phyloP scores from a whole-genome alignment of 2,888 invertebrate genomes.

The Nomada ferruginata region DNA sequence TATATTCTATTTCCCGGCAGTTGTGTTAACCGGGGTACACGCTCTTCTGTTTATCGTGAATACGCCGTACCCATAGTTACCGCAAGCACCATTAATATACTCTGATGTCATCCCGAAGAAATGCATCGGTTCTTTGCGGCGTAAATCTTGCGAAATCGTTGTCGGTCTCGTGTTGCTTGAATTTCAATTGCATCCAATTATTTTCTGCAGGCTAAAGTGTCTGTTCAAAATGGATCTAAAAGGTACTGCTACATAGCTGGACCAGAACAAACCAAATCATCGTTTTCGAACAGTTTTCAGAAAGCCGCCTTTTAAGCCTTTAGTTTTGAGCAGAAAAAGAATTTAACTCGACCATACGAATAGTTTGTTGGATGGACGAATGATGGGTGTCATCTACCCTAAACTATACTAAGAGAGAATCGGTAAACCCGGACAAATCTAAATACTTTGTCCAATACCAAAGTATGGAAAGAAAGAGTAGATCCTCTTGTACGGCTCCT shows the following conservation, averaged over 20 bases:
- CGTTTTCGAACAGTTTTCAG: conserved; percentile 15
- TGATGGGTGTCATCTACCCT: not conserved
- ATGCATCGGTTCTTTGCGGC: conserved; percentile 59
- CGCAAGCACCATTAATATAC: conserved; percentile 66
- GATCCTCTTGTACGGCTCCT: conserved; percentile 28
- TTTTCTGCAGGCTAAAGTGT: not conserved
- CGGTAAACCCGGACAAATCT: conserved; percentile 38
- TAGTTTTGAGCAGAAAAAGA: not conserved
- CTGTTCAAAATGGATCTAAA: not conserved
- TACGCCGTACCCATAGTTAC: conserved; percentile 53
- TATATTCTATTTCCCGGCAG: conserved; percentile 7
- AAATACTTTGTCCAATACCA: not conserved
- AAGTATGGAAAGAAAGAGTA: not conserved
- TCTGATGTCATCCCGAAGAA: conserved; percentile 67
- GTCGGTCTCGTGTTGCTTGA: conserved; percentile 10
- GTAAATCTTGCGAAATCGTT: conserved; percentile 58
- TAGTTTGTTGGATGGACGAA: not conserved
- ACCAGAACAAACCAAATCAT: conserved; percentile 4
- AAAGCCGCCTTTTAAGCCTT: conserved; percentile 16
- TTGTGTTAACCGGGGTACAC: conserved; percentile 4
- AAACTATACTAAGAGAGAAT: conserved; percentile 32
- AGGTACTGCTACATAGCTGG: not conserved
- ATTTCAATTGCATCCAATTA: conserved; percentile 17
- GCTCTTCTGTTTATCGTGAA: conserved; percentile 33
- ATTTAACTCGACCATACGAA: not conserved